Evolutionary conservation across 1,140 invertebrate species (phyloP), one percentile per base, ranked within the genome.

Genomic region (Aethina tumida): DNA sequence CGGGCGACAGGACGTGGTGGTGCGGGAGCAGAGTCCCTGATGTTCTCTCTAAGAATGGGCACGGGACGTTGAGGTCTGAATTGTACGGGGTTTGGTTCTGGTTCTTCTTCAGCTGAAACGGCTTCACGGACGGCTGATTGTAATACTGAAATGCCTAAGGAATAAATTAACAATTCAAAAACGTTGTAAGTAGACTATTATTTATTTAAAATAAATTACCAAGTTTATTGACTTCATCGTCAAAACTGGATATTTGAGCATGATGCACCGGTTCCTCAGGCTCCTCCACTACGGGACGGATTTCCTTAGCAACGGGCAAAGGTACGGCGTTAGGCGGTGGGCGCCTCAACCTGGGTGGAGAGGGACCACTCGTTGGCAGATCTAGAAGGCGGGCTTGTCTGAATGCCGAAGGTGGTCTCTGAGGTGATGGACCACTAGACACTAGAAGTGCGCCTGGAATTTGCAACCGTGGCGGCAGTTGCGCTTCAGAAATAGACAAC

Each of bases 371-470:
- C 13, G 22, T 24, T 25, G 15, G 20, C 21, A 20, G 22, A n/a
- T 26, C n/a, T n/a, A 15, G 40, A 22, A 3, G 34, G 18, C n/a
- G 2, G 41, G 46, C 12, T 4, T 12, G n/a, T n/a, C 19, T n/a
- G n/a, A n/a, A n/a, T n/a, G 12, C 22, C 37, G 18, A 41, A 35
- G 45, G 43, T 35, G 24, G 17, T 33, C 38, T 33, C 1, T 41
- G 36, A 5, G 41, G 47, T 1, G 30, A 30, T 10, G 53, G 44
- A 20, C 50, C 26, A 28, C 42, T 42, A 28, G 21, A 59, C 34
- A 71, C 21, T 8, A 65, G 46, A n/a, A 75, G 46, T 0, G 75
- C 75, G 5, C 75, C 77, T 1, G 75, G 73, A 35, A 79, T 75
- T 44, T 63, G 65, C 3, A 78, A 51, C 42, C 75, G 63, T 12